Percentiles rank a stretch among this genome's conserved stretches.
phyloP scores from a whole-genome alignment of 2,113 vertebrate species.

The Callorhinus ursinus region DNA sequence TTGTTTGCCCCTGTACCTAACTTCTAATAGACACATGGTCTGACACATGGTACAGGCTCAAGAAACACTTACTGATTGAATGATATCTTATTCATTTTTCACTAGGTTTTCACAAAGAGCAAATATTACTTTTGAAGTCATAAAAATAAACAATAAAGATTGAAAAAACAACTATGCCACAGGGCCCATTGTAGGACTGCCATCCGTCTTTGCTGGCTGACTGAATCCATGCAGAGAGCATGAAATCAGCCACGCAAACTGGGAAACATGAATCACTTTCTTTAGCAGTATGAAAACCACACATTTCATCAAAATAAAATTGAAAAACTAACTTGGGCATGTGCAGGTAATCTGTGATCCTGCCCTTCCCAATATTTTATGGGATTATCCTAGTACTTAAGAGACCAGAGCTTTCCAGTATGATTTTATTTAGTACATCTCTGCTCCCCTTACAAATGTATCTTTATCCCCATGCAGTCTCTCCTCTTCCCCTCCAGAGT shows the following conservation, averaged over 20 bases:
- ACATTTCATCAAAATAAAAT: neutral
- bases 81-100: neutral
- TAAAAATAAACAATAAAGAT: neutral
- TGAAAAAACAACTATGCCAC: neutral
- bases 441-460: neutral
- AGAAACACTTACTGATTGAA: neutral
- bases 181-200: neutral
- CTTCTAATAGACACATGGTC: neutral
- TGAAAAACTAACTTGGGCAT: neutral
- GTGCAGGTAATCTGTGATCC: neutral
- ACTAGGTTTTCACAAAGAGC: neutral
- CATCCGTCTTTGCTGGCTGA: conserved; percentile 57
- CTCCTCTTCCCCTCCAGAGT: neutral
- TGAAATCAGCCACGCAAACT: neutral
- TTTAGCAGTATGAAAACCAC: neutral
- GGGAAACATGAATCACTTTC: neutral
- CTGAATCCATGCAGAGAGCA: conserved; percentile 20
- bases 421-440: neutral
- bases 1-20: neutral
- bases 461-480: neutral
- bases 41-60: neutral
- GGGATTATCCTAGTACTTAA: neutral
- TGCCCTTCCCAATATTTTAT: neutral
- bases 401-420: neutral
- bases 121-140: neutral